Percentiles rank a stretch among this genome's conserved stretches.
Conservation (phyloP, 2,797 vertebrate species). For the Ammospiza maritima region DNA sequence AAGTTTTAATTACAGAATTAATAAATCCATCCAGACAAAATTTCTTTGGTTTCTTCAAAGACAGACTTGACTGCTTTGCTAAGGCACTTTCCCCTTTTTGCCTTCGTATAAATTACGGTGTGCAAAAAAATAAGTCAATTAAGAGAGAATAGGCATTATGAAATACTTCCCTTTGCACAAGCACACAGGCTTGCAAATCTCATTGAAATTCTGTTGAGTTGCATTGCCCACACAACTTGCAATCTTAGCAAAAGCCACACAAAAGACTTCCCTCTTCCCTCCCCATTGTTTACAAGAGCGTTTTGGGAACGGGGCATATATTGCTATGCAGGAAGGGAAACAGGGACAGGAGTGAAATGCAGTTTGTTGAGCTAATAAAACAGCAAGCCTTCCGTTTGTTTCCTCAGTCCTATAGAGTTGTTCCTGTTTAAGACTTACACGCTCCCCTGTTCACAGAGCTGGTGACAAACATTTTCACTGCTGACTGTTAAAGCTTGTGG, state of each 20-base stretch:
- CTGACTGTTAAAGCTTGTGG: neutral
- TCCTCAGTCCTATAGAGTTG: constrained; percentile 21
- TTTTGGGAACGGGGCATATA: neutral
- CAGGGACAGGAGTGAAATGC: neutral
- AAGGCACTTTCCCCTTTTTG: neutral
- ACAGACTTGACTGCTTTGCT: neutral
- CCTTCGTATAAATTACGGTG: neutral
- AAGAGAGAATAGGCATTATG: neutral
- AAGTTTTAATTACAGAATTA: constrained; percentile 25
- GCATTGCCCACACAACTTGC: constrained; percentile 36
- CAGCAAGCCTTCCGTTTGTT: constrained; percentile 43
- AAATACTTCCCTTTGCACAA: constrained; percentile 14
- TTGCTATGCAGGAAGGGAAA: neutral
- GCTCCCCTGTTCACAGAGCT: neutral
- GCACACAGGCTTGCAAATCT: neutral
- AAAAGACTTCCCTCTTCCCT: constrained; percentile 46
- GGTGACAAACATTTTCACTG: neutral
- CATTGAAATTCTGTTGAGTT: constrained; percentile 11
- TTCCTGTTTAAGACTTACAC: neutral
- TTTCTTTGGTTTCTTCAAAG: constrained; percentile 39
- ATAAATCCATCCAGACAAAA: constrained; percentile 13
- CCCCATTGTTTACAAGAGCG: neutral
- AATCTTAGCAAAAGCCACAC: constrained; percentile 17
- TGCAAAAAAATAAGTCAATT: neutral
- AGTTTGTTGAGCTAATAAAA: constrained; percentile 39